phyloP scores from a whole-genome alignment of 2,888 invertebrate species.

The Synanthedon andrenaeformis region DNA sequence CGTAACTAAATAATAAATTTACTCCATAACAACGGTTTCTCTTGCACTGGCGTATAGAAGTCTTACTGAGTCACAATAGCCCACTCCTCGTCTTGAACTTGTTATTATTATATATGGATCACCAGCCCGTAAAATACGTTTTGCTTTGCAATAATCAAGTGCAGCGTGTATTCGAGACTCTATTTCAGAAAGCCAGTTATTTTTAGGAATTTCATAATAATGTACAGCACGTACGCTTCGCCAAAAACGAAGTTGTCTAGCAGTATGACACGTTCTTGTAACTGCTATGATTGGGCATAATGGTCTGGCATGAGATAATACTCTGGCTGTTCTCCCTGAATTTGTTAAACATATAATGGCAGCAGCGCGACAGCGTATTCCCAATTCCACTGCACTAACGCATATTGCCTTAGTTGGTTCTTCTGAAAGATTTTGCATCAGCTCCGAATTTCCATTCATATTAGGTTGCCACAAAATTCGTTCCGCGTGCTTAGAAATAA shows the following conservation, averaged over 20 bases:
- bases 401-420: slow-evolving; percentile 67
- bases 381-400: slow-evolving; percentile 49
- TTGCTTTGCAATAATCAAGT: slow-evolving; percentile 58
- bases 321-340: slow-evolving; percentile 77
- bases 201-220: slow-evolving; percentile 49
- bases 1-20: neutral
- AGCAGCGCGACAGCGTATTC: slow-evolving; percentile 42
- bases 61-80: slow-evolving; percentile 52
- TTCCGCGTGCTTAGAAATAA: slow-evolving; percentile 89
- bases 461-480: slow-evolving; percentile 84
- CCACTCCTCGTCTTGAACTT: slow-evolving; percentile 49
- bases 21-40: slow-evolving; percentile 26
- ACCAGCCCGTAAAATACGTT: slow-evolving; percentile 44
- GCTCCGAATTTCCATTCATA: slow-evolving; percentile 78
- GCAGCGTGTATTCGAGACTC: slow-evolving; percentile 47
- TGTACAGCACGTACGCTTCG: slow-evolving; percentile 64
- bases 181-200: slow-evolving; percentile 42
- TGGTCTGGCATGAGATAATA: slow-evolving; percentile 76
- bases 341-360: slow-evolving; percentile 83
- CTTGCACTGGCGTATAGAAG: slow-evolving; percentile 51
- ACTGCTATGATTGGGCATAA: slow-evolving; percentile 82
- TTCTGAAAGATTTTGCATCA: slow-evolving; percentile 68
- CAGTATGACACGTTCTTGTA: slow-evolving; percentile 75
- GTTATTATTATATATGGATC: slow-evolving; percentile 52
- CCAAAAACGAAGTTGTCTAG: slow-evolving; percentile 72